Conservation (phyloP, 2,888 invertebrate species). For the Drosophila mercatorum region DNA sequence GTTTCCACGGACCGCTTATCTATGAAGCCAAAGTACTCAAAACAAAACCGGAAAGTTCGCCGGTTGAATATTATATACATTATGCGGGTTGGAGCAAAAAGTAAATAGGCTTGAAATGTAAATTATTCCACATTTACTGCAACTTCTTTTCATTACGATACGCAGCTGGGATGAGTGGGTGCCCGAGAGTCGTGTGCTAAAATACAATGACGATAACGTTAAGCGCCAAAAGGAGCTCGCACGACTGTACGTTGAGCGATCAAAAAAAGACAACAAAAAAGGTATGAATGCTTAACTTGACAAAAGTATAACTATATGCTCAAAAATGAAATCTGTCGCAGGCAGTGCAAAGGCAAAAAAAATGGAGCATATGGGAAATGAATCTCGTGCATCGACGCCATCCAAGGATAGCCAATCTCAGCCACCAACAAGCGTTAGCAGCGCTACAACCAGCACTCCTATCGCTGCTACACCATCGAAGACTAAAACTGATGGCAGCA, state of each 20-base stretch:
- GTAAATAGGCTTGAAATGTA: conserved; percentile 85
- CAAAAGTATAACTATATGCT: conserved; percentile 3
- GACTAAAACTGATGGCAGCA: conserved; percentile 50
- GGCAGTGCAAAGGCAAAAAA: conserved; percentile 83
- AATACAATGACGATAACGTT: conserved; percentile 95
- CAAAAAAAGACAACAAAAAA: conserved; percentile 86
- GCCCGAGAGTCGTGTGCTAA: conserved; percentile 94
- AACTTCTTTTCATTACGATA: conserved; percentile 36
- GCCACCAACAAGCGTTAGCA: conserved; percentile 22
- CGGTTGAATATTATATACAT: conserved; percentile 96
- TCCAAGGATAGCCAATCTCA: conserved; percentile 85
- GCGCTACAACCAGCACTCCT: conserved; percentile 46
- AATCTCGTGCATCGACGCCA: conserved; percentile 88
- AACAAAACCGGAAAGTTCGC: conserved; percentile 93
- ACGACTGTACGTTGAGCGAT: conserved; percentile 63
- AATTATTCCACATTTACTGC: not conserved
- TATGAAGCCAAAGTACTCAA: conserved; percentile 98
- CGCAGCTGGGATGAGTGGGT: conserved; percentile 96
- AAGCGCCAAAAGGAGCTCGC: conserved; percentile 94
- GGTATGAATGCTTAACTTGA: conserved; percentile 79
- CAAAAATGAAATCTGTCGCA: conserved; percentile 47
- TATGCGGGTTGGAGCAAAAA: conserved; percentile 99
- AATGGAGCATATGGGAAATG: conserved; percentile 81
- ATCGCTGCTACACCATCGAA: conserved; percentile 46
- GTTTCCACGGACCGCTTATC: conserved; percentile 97